These are phyloP conservation scores for Amiota minor DNA, from an alignment of 2,888 invertebrate genomes.

Conservation along the genomic window DNA sequence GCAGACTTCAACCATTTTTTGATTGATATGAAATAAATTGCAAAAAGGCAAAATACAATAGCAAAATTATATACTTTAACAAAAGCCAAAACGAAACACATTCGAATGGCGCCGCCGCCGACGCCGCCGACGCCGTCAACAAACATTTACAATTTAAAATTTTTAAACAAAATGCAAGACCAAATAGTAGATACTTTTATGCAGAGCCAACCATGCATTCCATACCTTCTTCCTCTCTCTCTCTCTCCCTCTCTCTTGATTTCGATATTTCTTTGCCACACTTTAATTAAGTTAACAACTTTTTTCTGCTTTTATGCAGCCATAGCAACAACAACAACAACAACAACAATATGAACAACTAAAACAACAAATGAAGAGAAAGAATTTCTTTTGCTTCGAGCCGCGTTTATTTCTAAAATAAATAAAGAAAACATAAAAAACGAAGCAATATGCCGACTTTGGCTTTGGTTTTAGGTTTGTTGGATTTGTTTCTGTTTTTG, in stretches of 20 bases:
- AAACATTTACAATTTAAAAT: background rate
- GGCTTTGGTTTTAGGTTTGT: too few species aligned
- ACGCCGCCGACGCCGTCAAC: background rate
- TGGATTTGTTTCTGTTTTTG: background rate
- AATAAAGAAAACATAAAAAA: conserved; percentile 45
- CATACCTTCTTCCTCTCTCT: too few species aligned
- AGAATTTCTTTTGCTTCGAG: conserved; percentile 43
- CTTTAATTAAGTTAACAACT: conserved; percentile 63
- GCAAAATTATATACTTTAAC: conserved; percentile 3
- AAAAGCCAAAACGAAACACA: background rate
- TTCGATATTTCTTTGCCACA: conserved; percentile 27
- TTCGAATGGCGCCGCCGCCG: background rate
- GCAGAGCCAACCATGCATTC: too few species aligned
- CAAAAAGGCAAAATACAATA: conserved; percentile 2
- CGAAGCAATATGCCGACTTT: conserved; percentile 28
- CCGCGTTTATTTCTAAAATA: conserved; percentile 40
- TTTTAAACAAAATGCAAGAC: too few species aligned
- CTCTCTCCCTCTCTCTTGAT: conserved; percentile 42
- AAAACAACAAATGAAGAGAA: conserved; percentile 2
- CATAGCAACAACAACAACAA: conserved; percentile 45
- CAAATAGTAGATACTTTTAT: too few species aligned
- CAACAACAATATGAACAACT: conserved; percentile 23
- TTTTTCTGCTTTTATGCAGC: conserved; percentile 34
- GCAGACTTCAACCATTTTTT: conserved; percentile 12
- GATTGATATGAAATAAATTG: conserved; percentile 25